Evolutionary conservation across 2,888 invertebrate species (phyloP).

Genomic region (Periphyllus acericola): DNA sequence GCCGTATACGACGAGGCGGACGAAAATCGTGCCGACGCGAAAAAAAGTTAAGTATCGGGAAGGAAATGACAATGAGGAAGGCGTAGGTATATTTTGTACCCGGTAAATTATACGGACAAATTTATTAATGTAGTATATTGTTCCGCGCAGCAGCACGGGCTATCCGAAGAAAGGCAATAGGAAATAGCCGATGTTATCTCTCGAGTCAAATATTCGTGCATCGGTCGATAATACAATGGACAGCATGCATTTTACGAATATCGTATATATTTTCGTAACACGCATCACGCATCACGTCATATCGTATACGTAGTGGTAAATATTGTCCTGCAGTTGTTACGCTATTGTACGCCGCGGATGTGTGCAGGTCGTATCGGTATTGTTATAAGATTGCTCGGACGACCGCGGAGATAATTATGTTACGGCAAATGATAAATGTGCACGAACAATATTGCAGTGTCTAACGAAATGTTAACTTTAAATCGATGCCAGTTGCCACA

Average conservation of each 20-base stretch:
- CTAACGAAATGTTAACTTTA: no score
- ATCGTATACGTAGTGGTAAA: background rate
- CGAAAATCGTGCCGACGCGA: constrained; percentile 34
- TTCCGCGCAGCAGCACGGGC: background rate
- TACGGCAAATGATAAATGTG: no score
- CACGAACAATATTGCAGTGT: no score
- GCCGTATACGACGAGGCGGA: constrained; percentile 25
- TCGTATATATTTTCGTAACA: background rate
- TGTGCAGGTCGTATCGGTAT: no score
- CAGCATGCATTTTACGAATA: background rate
- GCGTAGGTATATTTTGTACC: constrained; percentile 13
- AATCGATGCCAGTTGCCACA: no score
- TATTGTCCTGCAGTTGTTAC: background rate
- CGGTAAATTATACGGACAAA: background rate
- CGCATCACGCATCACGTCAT: background rate
- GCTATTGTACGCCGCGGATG: no score
- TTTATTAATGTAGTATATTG: constrained; percentile 10
- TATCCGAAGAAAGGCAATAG: background rate
- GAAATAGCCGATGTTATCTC: constrained; percentile 19
- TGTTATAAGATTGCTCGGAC: no score
- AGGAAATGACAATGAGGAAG: constrained; percentile 49
- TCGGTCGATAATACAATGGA: background rate
- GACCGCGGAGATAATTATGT: no score
- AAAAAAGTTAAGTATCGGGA: constrained; percentile 28
- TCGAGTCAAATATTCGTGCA: background rate